phyloP scores from a whole-genome alignment of 37 sponge, comb jelly and placozoan species.

The Crambe crambe region DNA sequence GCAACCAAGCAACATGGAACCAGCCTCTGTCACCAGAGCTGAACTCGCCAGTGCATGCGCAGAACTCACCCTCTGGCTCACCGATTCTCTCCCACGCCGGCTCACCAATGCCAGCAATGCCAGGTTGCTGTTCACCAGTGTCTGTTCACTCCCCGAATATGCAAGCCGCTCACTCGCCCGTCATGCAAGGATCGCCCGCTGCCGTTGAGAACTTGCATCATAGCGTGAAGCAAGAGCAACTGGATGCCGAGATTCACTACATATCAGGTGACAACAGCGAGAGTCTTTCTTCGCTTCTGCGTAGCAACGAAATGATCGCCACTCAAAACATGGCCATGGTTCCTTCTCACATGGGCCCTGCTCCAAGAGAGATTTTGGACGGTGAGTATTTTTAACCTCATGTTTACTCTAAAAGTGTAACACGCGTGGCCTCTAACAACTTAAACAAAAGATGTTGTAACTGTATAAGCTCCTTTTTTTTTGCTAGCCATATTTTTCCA shows the following conservation, averaged over 20 bases:
- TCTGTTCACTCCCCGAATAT: conserved; percentile 39
- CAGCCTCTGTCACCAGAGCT: conserved; percentile 61
- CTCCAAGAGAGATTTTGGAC: conserved; percentile 49
- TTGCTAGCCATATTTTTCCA: too few species aligned
- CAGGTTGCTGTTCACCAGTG: conserved; percentile 19
- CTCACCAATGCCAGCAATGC: conserved; percentile 10
- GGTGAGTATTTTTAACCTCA: conserved; percentile 18
- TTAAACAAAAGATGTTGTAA: too few species aligned
- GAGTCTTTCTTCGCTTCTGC: conserved; percentile 24
- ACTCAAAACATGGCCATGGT: background rate
- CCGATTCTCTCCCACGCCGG: conserved; percentile 8
- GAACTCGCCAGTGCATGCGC: conserved; percentile 37
- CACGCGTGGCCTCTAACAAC: too few species aligned
- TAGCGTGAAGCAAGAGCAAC: conserved; percentile 40
- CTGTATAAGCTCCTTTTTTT: too few species aligned
- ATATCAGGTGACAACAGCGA: background rate
- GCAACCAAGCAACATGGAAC: conserved; percentile 39
- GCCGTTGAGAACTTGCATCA: background rate
- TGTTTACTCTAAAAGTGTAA: too few species aligned
- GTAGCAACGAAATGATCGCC: background rate
- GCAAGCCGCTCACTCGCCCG: conserved; percentile 39
- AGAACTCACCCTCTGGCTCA: conserved; percentile 50
- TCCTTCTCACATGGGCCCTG: conserved; percentile 16
- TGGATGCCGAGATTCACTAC: background rate
- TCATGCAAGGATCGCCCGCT: conserved; percentile 19